Percentiles rank a stretch among this genome's conserved stretches.
Conservation (phyloP, 2,797 vertebrate genomes). For the Babyrousa celebensis region DNA sequence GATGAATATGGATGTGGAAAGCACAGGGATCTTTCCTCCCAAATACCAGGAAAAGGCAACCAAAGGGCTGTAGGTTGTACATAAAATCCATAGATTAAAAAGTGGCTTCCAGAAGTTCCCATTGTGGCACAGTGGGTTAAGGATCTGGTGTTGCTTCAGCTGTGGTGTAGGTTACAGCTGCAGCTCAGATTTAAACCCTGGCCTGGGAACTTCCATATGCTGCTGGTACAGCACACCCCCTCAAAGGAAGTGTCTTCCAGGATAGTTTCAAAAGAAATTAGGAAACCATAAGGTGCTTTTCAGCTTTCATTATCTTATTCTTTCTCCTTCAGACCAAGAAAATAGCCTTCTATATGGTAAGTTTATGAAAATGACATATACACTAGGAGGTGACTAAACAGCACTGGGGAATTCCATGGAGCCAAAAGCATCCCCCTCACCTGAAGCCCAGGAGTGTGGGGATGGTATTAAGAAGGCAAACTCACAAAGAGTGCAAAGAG, state of each 20-base stretch:
- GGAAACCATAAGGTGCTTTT: constrained; percentile 8
- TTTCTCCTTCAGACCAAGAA: constrained; percentile 11
- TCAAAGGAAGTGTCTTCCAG: too few species aligned
- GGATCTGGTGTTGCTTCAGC: too few species aligned
- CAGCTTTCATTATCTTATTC: not conserved
- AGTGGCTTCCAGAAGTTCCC: not conserved
- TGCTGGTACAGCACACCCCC: too few species aligned
- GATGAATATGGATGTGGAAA: not conserved
- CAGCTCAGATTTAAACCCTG: too few species aligned
- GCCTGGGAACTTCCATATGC: too few species aligned
- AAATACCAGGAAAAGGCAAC: not conserved
- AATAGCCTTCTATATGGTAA: not conserved
- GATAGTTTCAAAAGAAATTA: constrained; percentile 9
- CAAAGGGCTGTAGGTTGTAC: not conserved
- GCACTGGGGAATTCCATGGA: not conserved
- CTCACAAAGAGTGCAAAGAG: not conserved
- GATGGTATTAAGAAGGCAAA: not conserved
- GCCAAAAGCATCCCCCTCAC: not conserved
- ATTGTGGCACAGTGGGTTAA: not conserved
- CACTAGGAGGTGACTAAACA: not conserved
- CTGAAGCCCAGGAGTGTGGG: not conserved
- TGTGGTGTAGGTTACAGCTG: too few species aligned
- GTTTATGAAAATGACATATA: not conserved
- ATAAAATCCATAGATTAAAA: not conserved
- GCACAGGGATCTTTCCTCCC: not conserved